phyloP scores from a whole-genome alignment of 2,797 vertebrate genomes.

The Sebastes aleutianus region DNA sequence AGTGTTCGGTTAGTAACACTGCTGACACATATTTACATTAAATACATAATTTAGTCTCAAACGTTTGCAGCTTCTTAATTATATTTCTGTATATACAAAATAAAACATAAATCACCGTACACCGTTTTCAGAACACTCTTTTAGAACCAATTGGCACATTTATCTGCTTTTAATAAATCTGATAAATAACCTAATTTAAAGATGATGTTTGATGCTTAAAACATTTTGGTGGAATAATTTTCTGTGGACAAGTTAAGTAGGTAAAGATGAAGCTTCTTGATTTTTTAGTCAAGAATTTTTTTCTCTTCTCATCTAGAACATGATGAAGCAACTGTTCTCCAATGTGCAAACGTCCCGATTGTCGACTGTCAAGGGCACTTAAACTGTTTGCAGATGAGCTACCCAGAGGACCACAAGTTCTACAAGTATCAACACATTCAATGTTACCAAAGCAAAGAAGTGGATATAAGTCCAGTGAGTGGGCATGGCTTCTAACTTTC shows the following conservation, averaged over 20 bases:
- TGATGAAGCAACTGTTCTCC: rapidly evolving
- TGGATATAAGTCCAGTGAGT: neutral
- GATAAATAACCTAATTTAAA: no score
- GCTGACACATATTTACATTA: neutral
- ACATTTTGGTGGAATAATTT: no score
- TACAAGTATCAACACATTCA: no score
- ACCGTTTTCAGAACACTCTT: no score
- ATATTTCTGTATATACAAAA: neutral
- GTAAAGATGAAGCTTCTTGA: neutral
- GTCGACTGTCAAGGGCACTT: neutral
- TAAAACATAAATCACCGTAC: no score
- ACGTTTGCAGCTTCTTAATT: neutral
- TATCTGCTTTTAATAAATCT: no score
- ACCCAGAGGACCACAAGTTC: no score
- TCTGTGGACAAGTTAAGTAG: neutral
- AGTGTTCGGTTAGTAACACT: neutral
- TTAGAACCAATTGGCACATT: rapidly evolving
- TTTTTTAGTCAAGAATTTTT: neutral
- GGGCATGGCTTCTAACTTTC: neutral
- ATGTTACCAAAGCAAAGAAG: rapidly evolving
- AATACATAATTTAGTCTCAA: neutral
- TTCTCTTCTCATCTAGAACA: neutral
- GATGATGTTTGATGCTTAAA: no score
- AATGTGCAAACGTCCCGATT: rapidly evolving
- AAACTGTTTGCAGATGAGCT: rapidly evolving